These are phyloP conservation scores for Heliocidaris erythrogramma DNA, from an alignment of 35 echinoderm and acorn worm genomes.

Conservation along the genomic window DNA sequence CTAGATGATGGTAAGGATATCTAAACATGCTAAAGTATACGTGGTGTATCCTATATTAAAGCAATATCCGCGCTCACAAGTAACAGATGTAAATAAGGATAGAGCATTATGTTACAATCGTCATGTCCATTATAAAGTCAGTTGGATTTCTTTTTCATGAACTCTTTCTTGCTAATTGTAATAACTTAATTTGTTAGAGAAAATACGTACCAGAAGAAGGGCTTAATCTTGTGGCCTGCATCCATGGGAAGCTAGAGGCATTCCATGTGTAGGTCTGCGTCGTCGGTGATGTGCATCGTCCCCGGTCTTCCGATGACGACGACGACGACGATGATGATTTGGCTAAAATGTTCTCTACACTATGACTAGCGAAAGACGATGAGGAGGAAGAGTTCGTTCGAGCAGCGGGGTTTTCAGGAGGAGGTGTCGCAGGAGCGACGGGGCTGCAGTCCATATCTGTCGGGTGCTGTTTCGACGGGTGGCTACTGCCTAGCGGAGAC, in stretches of 20 bases:
- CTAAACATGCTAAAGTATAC: too few relatives aligned
- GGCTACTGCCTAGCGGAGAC: constrained; percentile 2
- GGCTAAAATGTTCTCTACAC: constrained; percentile 66
- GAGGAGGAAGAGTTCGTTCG: constrained; percentile 25
- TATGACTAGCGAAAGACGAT: constrained; percentile 58
- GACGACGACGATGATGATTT: constrained; percentile 34
- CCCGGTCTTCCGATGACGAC: not conserved
- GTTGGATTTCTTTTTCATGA: too few relatives aligned
- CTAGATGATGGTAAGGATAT: too few relatives aligned
- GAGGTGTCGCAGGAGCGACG: not conserved
- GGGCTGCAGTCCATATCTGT: constrained; percentile 47
- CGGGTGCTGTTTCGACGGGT: not conserved
- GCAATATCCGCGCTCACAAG: too few relatives aligned
- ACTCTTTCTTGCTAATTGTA: too few relatives aligned
- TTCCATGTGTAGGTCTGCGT: constrained; percentile 67
- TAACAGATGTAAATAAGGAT: too few relatives aligned
- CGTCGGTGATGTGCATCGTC: constrained; percentile 58
- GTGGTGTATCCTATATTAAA: too few relatives aligned
- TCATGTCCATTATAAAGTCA: too few relatives aligned
- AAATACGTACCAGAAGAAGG: constrained; percentile 52
- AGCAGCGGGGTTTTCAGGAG: constrained; percentile 36
- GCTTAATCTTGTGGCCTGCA: constrained; percentile 56
- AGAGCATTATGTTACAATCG: too few relatives aligned
- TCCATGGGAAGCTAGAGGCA: constrained; percentile 64
- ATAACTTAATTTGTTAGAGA: not conserved